Percentiles rank a stretch among this genome's conserved stretches.
phyloP scores from a whole-genome alignment of 2,797 vertebrate genomes.

The Epinephelus coioides region DNA sequence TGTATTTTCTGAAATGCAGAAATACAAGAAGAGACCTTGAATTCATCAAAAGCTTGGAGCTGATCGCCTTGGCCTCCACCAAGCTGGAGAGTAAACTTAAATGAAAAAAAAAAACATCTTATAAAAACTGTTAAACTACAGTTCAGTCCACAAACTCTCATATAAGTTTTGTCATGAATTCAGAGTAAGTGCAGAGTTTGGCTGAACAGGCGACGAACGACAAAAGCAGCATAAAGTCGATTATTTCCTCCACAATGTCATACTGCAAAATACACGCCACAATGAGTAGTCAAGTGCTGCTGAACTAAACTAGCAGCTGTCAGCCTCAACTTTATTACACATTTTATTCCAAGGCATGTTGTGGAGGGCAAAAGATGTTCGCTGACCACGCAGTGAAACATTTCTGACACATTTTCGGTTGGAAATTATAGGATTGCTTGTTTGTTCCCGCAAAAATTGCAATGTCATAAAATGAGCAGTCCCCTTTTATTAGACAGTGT shows the following conservation, averaged over 20 bases:
- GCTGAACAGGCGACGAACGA: neutral
- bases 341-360: neutral
- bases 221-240: neutral
- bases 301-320: neutral
- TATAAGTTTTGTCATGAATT: neutral
- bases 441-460: too few relatives aligned
- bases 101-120: neutral
- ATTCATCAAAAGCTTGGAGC: neutral
- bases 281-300: neutral
- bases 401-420: too few relatives aligned
- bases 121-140: neutral
- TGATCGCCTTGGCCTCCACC: neutral
- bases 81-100: neutral
- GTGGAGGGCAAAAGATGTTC: neutral
- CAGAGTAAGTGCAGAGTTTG: neutral
- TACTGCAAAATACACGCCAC: neutral
- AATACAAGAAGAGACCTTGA: constrained; percentile 1
- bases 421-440: too few relatives aligned
- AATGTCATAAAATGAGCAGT: too few relatives aligned
- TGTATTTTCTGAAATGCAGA: neutral
- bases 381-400: too few relatives aligned
- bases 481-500: too few relatives aligned
- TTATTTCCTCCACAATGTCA: neutral
- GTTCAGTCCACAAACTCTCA: neutral
- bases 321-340: neutral